Evolutionary conservation across 2,113 vertebrate genomes (phyloP), one percentile per base, ranked within the genome.

Genomic region (Notarius lentiginosus): DNA sequence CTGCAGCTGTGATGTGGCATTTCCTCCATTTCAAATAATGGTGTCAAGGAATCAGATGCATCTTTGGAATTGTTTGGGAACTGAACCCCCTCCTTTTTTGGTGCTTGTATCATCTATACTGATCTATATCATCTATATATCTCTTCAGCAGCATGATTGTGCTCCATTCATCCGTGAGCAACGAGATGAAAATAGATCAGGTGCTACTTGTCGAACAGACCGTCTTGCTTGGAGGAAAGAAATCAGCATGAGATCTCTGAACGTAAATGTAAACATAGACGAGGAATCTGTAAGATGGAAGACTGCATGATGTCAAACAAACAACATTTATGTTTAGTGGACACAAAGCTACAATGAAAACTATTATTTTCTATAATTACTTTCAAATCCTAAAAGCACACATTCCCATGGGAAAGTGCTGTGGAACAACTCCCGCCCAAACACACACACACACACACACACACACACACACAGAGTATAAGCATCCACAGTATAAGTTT

Each of bases 331-430:
- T 53, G 76, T 85, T 87, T 30, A 56, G 72, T 79, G 18, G 27
- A 79, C 11, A 63, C 80, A 82, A 89, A n/a, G 56, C 24, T 70
- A 79, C 60, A 56, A 27, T 70, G 10, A 55, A 55, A 83, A 79
- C 47, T 72, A 49, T 87, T 53, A 87, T 85, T 83, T 61, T 84
- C 86, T 79, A 10, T 70, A 76, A 85, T 41, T 86, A 80, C 24
- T 18, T 73, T 60, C 75, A 84, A 85, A 85, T 34, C 53, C n/a
- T 24, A 17, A 60, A 79, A 77, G 22, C 51, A n/a, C 15, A 65
- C 5, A 11, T 83, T 70, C 47, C 83, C 61, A 56, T 88, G 66
- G 76, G 75, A 84, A 68, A 72, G 41, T 76, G 7, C 66, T 3
- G 41, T 61, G 18, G 17, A 58, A 73, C 11, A 6, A 27, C 11